A percentile compares a stretch with the other conserved stretches of the same genome.
Evolutionary conservation across 2,797 vertebrate species (phyloP).

Genomic region (Lacerta viridis): DNA sequence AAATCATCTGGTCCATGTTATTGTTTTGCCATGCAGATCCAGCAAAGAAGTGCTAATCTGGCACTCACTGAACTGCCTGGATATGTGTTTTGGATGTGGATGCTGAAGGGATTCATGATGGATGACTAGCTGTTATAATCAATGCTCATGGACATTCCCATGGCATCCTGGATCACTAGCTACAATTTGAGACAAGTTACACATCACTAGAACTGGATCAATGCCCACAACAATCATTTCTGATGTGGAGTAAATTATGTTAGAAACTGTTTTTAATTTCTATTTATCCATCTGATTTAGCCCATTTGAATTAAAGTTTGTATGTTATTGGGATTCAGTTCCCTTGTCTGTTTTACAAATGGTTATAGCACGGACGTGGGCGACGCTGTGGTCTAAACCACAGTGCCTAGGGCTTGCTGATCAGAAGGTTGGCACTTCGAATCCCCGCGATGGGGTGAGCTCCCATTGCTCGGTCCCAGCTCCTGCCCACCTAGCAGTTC

Average conservation of each 20-base stretch:
- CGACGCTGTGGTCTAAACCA: too few species aligned
- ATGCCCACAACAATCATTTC: background rate
- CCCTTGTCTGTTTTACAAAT: background rate
- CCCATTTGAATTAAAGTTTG: background rate
- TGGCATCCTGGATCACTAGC: background rate
- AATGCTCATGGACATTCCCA: background rate
- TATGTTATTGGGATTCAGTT: background rate
- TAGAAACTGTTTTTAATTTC: background rate
- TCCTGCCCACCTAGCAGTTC: too few species aligned
- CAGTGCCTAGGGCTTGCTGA: too few species aligned
- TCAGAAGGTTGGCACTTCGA: too few species aligned
- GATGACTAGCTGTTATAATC: background rate
- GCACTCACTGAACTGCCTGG: background rate
- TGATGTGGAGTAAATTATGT: conserved; percentile 6
- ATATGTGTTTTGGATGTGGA: background rate
- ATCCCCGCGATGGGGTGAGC: too few species aligned
- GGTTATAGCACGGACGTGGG: background rate
- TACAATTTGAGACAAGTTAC: background rate
- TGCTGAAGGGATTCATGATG: background rate
- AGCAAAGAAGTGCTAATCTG: background rate
- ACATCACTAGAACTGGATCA: background rate
- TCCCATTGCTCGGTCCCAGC: too few species aligned
- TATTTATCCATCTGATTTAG: background rate
- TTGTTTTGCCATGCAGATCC: conserved; percentile 11
- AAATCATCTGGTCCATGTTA: conserved; percentile 16